Base-by-base conservation (phyloP, 2,888 invertebrate genomes). In the Drosophila nigricruria region DNA sequence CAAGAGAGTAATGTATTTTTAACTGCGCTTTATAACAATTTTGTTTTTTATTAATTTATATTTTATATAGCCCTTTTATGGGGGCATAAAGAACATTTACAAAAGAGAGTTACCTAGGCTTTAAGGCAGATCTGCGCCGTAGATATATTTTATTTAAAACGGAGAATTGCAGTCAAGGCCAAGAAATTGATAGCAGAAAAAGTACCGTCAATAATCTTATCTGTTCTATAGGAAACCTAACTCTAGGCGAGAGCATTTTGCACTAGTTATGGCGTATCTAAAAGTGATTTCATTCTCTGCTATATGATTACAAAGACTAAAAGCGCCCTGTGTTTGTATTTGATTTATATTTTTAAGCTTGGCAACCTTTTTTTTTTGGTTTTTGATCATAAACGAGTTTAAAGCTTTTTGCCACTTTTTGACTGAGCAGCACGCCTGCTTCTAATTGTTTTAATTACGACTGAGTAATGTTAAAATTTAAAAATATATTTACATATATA, bases 141-240 rank as follows among this genome's bases (percentile, higher is more conserved):
- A 77, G 56, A 63, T 62, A 50, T 50, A 36, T n/a, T 12, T 45
- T 25, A 38, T 9, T 38, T 30, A 23, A 40, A 56, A 32, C 43
- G 20, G 27, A 45, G 60, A 63, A 65, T 57, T 74, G 65, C 79
- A 74, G 60, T 50, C 74, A 74, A 79, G 76, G 61, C 65, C 27
- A 62, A 57, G 10, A 64, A 27, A 45, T 36, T 77, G 67, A 77
- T 68, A 70, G 59, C 60, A 16, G 38, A 9, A 70, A 72, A 72
- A 61, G 70, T 60, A 79, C 70, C 64, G 49, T 53, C 54, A 52
- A 70, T 59, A 82, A 82, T 88, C 82, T 82, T 69, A 82, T 81
- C 85, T 81, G 23, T 58, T 63, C 42, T 38, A 68, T 54, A 56
- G 50, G 53, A 69, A 77, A 77, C 83, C 81, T 30, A 58, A 58